Conservation (phyloP, 2,113 vertebrate species). For the Psittacula cyanocephala region DNA sequence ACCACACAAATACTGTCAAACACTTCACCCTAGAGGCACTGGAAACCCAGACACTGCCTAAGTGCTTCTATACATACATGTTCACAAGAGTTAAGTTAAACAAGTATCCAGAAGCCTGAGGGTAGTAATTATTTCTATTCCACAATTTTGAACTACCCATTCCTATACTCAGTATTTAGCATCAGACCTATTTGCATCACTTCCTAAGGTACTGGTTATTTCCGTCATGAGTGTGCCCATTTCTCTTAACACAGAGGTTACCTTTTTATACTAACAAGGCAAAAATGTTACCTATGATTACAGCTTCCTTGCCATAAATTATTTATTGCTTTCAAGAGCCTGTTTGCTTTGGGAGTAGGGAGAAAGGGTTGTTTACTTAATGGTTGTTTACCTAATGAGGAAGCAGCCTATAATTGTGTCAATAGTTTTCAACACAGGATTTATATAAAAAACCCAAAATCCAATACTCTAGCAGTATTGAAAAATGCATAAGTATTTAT, state of each 20-base stretch:
- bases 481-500: not conserved
- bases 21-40: not conserved
- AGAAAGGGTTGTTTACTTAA: not conserved
- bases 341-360: not conserved
- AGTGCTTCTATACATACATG: accelerated
- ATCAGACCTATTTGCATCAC: not conserved
- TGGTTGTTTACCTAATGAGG: not conserved
- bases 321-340: not conserved
- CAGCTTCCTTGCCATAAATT: not conserved
- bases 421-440: not conserved
- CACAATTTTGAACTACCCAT: not conserved
- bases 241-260: not conserved
- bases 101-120: not conserved
- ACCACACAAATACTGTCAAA: not conserved
- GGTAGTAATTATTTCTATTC: not conserved
- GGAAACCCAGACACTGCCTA: not conserved
- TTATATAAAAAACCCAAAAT: not conserved
- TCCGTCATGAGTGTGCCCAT: not conserved
- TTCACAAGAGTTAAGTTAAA: not conserved
- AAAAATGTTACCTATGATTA: not conserved
- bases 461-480: not conserved
- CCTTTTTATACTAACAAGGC: not conserved
- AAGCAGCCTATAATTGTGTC: not conserved
- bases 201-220: not conserved
- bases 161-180: not conserved